Percentiles rank a stretch among this genome's conserved stretches.
These are phyloP conservation scores for Pedetes capensis DNA, from an alignment of 2,113 vertebrate genomes.

Conservation along the genomic window DNA sequence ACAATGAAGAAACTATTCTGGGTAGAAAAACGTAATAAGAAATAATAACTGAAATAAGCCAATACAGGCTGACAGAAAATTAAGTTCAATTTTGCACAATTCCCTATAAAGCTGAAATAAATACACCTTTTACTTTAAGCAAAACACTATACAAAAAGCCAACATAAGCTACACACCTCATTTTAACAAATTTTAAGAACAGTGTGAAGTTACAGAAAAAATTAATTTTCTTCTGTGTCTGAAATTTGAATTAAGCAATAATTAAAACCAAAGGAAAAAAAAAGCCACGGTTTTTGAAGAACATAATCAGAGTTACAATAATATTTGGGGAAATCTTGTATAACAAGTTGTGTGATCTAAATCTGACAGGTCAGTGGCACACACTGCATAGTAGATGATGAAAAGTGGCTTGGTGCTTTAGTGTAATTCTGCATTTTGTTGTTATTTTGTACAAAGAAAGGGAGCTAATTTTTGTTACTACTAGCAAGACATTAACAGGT, in stretches of 20 bases:
- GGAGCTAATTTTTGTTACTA: background rate
- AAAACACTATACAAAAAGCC: background rate
- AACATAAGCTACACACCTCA: background rate
- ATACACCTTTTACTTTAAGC: conserved; percentile 4
- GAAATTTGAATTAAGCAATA: conserved; percentile 22
- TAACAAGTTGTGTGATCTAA: background rate
- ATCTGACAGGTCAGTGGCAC: background rate
- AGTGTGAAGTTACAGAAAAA: background rate
- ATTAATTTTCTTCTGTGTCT: background rate
- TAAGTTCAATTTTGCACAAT: background rate
- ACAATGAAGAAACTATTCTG: background rate
- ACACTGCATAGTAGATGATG: background rate
- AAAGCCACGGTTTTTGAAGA: background rate
- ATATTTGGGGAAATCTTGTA: background rate
- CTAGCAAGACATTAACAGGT: conserved; percentile 10
- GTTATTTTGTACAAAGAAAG: background rate
- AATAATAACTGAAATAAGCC: background rate
- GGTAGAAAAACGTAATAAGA: background rate
- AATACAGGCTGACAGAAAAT: background rate
- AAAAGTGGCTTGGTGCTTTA: background rate
- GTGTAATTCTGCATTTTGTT: background rate
- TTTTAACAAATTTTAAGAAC: conserved; percentile 11
- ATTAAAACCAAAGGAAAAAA: conserved; percentile 24
- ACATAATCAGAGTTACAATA: background rate
- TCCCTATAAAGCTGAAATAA: background rate